These are phyloP conservation scores for Hololepta plana DNA, from an alignment of 2,888 invertebrate species.

Conservation along the genomic window DNA sequence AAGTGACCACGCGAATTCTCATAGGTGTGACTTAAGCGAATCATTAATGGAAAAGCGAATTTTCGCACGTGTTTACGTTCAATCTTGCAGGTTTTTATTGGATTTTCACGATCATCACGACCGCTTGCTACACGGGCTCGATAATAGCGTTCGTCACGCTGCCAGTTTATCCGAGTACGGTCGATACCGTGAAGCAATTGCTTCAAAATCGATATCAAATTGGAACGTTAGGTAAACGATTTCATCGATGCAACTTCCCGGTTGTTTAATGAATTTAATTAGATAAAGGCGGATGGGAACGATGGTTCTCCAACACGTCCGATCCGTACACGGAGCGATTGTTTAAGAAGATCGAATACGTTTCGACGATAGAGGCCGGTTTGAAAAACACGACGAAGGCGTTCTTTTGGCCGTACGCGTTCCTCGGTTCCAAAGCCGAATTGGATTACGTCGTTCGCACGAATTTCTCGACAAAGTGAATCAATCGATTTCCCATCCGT, in stretches of 20 bases:
- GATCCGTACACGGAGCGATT: slow-evolving; percentile 42
- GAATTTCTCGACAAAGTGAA: slow-evolving; percentile 45
- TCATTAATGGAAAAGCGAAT: slow-evolving; percentile 5
- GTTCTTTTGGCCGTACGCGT: slow-evolving; percentile 64
- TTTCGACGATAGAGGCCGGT: slow-evolving; percentile 46
- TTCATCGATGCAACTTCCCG: neutral
- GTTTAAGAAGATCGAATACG: slow-evolving; percentile 46
- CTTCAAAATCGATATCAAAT: slow-evolving; percentile 47
- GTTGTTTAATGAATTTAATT: slow-evolving; percentile 10
- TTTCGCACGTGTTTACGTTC: no score
- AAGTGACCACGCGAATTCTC: slow-evolving; percentile 48
- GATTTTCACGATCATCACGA: slow-evolving; percentile 73
- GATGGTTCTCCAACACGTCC: slow-evolving; percentile 51
- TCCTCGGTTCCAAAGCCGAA: slow-evolving; percentile 53
- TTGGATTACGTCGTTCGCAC: slow-evolving; percentile 54
- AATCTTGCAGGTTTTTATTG: slow-evolving; percentile 53
- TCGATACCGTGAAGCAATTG: slow-evolving; percentile 50
- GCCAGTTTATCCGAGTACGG: slow-evolving; percentile 54
- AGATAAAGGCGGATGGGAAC: slow-evolving; percentile 62
- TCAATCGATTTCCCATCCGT: no score
- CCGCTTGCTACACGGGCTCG: slow-evolving; percentile 68
- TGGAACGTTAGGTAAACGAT: slow-evolving; percentile 44
- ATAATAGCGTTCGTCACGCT: slow-evolving; percentile 71
- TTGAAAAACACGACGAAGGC: slow-evolving; percentile 55
- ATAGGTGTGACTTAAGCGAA: slow-evolving; percentile 39